Evolutionary conservation across 2,113 vertebrate species (phyloP), one percentile per base, ranked within the genome.

Genomic region (Xenopus tropicalis): DNA sequence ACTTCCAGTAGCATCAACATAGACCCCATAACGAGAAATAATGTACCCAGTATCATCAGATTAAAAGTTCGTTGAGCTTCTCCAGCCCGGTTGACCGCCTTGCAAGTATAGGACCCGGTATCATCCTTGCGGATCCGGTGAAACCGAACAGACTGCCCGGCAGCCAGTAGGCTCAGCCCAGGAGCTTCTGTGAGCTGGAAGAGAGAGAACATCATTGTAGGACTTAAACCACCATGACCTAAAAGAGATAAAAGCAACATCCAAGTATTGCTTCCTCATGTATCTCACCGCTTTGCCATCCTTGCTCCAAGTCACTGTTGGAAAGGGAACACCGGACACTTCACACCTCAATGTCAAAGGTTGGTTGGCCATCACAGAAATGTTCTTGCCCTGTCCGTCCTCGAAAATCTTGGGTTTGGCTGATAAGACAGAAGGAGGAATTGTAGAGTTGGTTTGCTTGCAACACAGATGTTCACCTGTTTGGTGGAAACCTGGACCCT

Each of bases 331-430:
- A 25, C 92, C 92, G 1, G 79, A 88, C 0, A 83, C 86, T 0
- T 93, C 91, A 59, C 94, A 96, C 70, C 90, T 86, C 65, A 96
- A 86, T 0, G 80, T 91, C 78, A 95, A 86, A 9, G 93, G 83
- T 82, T 94, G 93, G 66, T 89, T 91, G 0, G 89, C 84, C 81
- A 91, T 85, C 48, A 88, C 87, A 0, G 93, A 93, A 70, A 94
- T 82, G n/a, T 93, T 94, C 74, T 83, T 64, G 7, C 77, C 76
- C 65, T 67, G 87, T 16, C 83, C 82, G 0, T 90, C 85, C 4
- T 91, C 91, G 17, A 83, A 87, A 79, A 96, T 89, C 82, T 90
- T 89, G 59, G 92, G 94, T 24, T 92, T 91, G 77, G 93, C 94
- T 95, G 46, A 74, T 48, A 20, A 8, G 5, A 66, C 42, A 10